Evolutionary conservation across 2,797 vertebrate species (phyloP).

Genomic region (Poliocrania exsul): DNA sequence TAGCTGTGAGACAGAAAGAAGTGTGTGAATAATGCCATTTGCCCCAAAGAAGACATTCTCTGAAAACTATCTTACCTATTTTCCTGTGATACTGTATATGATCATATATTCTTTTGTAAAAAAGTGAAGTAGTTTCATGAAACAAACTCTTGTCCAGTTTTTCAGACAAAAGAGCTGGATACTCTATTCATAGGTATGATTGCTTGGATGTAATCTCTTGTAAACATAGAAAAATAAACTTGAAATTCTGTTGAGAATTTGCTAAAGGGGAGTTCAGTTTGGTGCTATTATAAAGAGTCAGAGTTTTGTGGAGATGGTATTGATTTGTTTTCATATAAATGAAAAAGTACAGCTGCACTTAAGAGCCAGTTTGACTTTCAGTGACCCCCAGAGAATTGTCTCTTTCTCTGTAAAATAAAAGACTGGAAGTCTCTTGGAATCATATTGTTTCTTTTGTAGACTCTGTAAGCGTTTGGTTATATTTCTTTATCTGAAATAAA

Average conservation of each 20-base stretch:
- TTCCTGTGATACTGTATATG: not conserved
- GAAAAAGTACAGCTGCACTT: slow-evolving; percentile 33
- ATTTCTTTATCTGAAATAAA: not conserved
- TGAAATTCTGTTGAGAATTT: slow-evolving; percentile 38
- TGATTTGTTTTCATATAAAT: slow-evolving; percentile 61
- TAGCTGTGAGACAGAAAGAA: not conserved
- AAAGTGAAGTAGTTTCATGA: not conserved
- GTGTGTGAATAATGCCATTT: not conserved
- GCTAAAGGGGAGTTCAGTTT: slow-evolving; percentile 38
- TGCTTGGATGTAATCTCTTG: slow-evolving; percentile 10
- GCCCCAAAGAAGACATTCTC: not conserved
- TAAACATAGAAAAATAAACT: not conserved
- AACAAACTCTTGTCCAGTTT: not conserved
- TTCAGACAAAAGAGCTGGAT: not conserved
- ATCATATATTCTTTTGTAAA: not conserved
- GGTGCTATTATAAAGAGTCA: not conserved
- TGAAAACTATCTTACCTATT: not conserved
- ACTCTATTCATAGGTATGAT: not conserved
- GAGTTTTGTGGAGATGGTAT: not conserved
- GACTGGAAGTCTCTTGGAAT: slow-evolving; percentile 11
- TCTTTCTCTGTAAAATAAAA: slow-evolving; percentile 45
- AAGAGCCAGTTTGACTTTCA: slow-evolving; percentile 23
- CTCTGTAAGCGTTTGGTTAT: not conserved
- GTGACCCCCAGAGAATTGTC: slow-evolving; percentile 24
- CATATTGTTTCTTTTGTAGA: not conserved